Percentiles rank a stretch among this genome's conserved stretches.
These are phyloP conservation scores for Mycteria americana DNA, from an alignment of 2,797 vertebrate genomes.

Conservation along the genomic window DNA sequence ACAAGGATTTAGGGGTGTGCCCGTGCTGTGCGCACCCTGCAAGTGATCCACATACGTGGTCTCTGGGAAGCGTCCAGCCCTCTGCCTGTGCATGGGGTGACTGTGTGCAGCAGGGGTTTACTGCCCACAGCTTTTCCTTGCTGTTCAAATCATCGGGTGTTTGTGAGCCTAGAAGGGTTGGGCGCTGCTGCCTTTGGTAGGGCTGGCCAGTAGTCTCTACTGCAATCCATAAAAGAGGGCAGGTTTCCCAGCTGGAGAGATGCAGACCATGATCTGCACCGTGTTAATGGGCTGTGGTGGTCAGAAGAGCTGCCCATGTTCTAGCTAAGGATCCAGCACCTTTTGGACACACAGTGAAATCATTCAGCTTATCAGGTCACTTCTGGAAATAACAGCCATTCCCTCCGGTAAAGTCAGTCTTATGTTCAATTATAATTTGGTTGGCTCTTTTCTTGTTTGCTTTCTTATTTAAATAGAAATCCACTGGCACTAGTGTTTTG, in stretches of 20 bases:
- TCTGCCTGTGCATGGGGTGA: not conserved
- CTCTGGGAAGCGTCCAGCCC: not conserved
- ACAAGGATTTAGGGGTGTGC: not conserved
- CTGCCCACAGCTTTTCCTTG: not conserved
- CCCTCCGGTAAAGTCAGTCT: not conserved
- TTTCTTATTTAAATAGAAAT: not conserved
- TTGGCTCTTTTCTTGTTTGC: not conserved
- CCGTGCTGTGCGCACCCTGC: rapidly evolving
- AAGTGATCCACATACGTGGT: not conserved
- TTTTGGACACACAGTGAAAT: not conserved
- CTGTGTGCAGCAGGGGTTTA: not conserved
- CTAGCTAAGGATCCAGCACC: not conserved
- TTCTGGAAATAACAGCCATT: not conserved
- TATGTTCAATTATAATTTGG: not conserved
- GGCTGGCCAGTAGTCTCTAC: not conserved
- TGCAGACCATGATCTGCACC: not conserved
- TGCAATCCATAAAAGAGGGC: not conserved
- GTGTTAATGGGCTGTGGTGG: not conserved
- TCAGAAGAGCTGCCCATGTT: not conserved
- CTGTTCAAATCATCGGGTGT: not conserved
- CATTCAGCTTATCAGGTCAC: not conserved
- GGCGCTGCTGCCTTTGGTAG: not conserved
- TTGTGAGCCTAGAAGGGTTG: not conserved
- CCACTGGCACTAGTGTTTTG: not conserved
- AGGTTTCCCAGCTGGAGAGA: not conserved